phyloP scores from a whole-genome alignment of 1,140 invertebrate genomes.

The Lepidurus arcticus region DNA sequence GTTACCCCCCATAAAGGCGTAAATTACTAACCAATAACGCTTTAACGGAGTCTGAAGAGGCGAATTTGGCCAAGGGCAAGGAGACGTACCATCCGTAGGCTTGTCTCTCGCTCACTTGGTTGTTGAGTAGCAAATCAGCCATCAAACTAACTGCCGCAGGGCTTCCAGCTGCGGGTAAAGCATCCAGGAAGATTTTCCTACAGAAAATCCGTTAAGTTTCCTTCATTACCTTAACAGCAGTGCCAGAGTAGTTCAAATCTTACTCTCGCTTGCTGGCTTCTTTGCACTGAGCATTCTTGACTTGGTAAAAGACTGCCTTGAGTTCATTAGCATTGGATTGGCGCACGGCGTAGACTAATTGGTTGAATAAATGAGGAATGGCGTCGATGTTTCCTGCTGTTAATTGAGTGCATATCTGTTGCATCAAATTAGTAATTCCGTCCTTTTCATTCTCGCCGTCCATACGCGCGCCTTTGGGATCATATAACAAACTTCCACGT shows the following conservation, averaged over 20 bases:
- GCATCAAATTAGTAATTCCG: conserved; percentile 23
- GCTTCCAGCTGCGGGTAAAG: conserved; percentile 73
- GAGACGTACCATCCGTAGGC: conserved; percentile 32
- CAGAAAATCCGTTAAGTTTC: background rate
- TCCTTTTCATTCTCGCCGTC: conserved; percentile 31
- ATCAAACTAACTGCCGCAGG: conserved; percentile 69
- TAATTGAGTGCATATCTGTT: conserved; percentile 30
- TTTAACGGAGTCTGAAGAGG: conserved; percentile 26
- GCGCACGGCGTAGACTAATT: conserved; percentile 34
- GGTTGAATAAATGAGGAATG: conserved; percentile 29
- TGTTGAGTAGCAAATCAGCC: conserved; percentile 60
- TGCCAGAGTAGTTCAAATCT: background rate
- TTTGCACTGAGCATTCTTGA: conserved; percentile 31
- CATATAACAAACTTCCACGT: conserved; percentile 29
- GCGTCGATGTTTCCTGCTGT: conserved; percentile 21
- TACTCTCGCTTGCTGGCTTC: conserved; percentile 33
- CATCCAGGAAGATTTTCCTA: conserved; percentile 71
- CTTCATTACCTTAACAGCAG: background rate
- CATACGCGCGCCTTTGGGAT: conserved; percentile 26
- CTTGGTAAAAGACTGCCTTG: conserved; percentile 12
- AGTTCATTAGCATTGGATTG: conserved; percentile 27
- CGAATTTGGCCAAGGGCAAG: conserved; percentile 28
- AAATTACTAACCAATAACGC: conserved; percentile 22
- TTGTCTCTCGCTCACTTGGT: conserved; percentile 29
- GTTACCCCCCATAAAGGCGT: conserved; percentile 23